Base-by-base conservation (phyloP, 2,797 vertebrate species). In the Coracias cyanogaster region DNA sequence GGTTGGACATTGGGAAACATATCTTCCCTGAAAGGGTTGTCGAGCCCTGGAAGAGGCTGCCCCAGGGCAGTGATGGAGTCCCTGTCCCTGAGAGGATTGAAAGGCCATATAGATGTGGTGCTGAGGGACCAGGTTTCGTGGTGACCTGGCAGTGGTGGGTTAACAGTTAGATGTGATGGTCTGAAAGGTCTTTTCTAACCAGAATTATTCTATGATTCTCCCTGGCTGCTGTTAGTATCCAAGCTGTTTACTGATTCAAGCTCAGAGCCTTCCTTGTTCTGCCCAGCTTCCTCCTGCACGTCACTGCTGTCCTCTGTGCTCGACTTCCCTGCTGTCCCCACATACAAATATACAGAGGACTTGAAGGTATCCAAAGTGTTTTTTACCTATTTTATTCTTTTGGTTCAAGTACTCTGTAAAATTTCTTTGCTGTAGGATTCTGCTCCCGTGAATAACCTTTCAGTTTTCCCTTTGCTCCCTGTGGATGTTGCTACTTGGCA, bases 151-250 rank as follows among this genome's bases (percentile, higher is more conserved):
- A 49, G 21, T 49, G 48, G 10, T 49, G 48, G 48, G 48, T 25
- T 25, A 49, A 49, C 14, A 15, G 25, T 49, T 54, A 28, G 24
- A 31, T 29, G 18, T 18, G 29, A 54, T 28, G 51, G 29, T 54
- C 29, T 31, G 29, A 54, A 54, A 54, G 52, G 52, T 54, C 29
- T 54, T 18, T 31, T 31, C 29, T 28, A 54, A 19, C 29, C 28
- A 31, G 7, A 54, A 54, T 31, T 17, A 31, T 54, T 54, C 52
- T 54, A 9, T 54, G 52, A 54, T 54, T 54, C 28, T 54, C 9
- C 33, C 26, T 0, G 0, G 29, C 41, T 67, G 43, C 19, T 16
- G 15, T 70, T 55, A 6, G 12, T 22, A 3, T 39, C 29, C 37
- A 46, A 83, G 48, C 46, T 61, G 21, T 61, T 86, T 51, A 51